Evolutionary conservation across 2,113 vertebrate genomes (phyloP).

Genomic region (Centropus bengalensis): DNA sequence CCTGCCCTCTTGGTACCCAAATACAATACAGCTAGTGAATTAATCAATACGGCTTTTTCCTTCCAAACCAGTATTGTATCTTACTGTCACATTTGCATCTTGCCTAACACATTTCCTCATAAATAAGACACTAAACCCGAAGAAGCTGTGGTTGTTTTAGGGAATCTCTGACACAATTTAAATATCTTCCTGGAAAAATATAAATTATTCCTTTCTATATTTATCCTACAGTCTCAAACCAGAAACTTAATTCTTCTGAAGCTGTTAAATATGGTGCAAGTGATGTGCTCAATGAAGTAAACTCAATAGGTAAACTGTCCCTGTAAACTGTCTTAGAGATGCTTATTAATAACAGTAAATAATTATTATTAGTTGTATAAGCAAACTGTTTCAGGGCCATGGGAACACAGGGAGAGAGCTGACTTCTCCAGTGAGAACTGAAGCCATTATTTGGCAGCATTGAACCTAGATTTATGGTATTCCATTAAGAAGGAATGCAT

Average conservation of each 20-base stretch:
- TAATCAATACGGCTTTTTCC: not conserved
- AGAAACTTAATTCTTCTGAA: not conserved
- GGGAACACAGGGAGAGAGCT: conserved; percentile 20
- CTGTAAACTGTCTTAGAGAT: not conserved
- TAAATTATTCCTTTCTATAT: not conserved
- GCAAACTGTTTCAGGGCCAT: conserved; percentile 1
- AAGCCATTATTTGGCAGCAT: conserved; percentile 54
- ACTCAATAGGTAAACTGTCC: not conserved
- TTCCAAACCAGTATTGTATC: not conserved
- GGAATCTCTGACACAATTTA: not conserved
- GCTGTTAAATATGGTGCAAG: not conserved
- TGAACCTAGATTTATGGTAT: conserved; percentile 72
- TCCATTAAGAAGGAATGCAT: conserved; percentile 69
- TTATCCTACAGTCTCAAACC: not conserved
- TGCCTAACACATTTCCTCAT: not conserved
- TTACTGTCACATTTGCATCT: not conserved
- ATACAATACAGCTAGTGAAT: not conserved
- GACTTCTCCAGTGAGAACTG: conserved; percentile 31
- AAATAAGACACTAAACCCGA: not conserved
- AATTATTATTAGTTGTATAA: conserved; percentile 1
- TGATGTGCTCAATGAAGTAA: not conserved
- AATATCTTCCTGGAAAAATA: not conserved
- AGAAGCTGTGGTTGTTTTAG: not conserved
- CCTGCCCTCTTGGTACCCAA: not conserved
- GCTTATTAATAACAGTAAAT: conserved; percentile 41